phyloP scores from a whole-genome alignment of 2,113 vertebrate genomes.

The Siphamia tubifer region DNA sequence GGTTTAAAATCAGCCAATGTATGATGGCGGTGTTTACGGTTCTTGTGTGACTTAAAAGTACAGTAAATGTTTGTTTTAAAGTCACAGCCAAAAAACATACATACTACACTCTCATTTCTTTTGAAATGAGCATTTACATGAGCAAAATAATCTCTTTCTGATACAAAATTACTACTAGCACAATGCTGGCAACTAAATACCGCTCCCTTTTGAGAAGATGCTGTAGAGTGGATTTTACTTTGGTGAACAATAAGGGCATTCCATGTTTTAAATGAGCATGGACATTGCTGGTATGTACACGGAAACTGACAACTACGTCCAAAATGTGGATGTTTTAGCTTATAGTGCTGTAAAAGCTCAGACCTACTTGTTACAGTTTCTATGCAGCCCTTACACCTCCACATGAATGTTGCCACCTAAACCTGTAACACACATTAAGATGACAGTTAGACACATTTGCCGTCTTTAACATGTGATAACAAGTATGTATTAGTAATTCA shows the following conservation, averaged over 20 bases:
- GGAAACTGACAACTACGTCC: conserved; percentile 9
- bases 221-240: conserved; percentile 15
- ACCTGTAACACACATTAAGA: neutral
- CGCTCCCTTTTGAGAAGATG: neutral
- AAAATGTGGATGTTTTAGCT: conserved; percentile 34
- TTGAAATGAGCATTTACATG: conserved; percentile 13
- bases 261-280: conserved; percentile 24
- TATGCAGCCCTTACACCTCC: neutral
- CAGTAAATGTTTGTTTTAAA: conserved; percentile 22
- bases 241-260: conserved; percentile 28
- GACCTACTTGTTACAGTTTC: neutral
- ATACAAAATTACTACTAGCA: conserved; percentile 7
- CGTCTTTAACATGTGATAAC: too few species aligned
- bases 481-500: too few species aligned
- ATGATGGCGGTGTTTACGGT: conserved; percentile 24
- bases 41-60: conserved; percentile 36
- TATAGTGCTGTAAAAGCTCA: conserved; percentile 16
- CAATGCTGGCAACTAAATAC: conserved; percentile 19
- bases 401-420: neutral
- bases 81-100: conserved; percentile 30
- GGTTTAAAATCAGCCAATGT: conserved; percentile 37
- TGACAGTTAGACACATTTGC: too few species aligned
- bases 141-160: conserved; percentile 15
- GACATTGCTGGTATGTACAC: conserved; percentile 21
- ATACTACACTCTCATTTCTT: conserved; percentile 5